Conservation (phyloP, 2,888 invertebrate genomes). For the Dryobotodes eremita region DNA sequence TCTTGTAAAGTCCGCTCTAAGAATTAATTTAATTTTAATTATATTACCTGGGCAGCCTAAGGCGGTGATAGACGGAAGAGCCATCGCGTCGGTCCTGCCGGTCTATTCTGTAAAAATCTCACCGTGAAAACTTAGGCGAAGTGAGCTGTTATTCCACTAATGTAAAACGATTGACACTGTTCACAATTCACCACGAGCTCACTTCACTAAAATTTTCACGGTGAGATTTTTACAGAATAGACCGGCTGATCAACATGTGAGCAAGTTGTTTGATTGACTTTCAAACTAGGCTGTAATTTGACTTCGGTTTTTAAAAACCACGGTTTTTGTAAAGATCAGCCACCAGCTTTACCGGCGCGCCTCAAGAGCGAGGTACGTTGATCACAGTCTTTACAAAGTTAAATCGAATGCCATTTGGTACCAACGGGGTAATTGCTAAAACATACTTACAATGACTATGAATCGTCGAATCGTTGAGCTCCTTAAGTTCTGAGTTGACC, state of each 20-base stretch:
- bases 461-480: too few relatives aligned
- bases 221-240: too few relatives aligned
- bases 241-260: too few relatives aligned
- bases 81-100: not conserved
- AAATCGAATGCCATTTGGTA: conserved; percentile 7
- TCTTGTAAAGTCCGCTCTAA: not conserved
- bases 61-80: not conserved
- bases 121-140: too few relatives aligned
- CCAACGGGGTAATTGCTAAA: not conserved
- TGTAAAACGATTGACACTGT: too few relatives aligned
- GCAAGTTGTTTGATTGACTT: not conserved
- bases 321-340: too few relatives aligned
- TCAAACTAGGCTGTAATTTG: not conserved
- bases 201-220: too few relatives aligned
- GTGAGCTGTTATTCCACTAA: too few relatives aligned
- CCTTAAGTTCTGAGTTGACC: too few relatives aligned
- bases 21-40: not conserved
- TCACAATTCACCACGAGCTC: too few relatives aligned
- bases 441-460: not conserved
- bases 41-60: not conserved
- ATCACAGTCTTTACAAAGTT: not conserved
- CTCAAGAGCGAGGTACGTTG: not conserved
- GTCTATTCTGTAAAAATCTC: too few relatives aligned
- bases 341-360: not conserved
- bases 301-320: not conserved